Conservation (phyloP, 2,113 vertebrate species). For the Tupaia tana region DNA sequence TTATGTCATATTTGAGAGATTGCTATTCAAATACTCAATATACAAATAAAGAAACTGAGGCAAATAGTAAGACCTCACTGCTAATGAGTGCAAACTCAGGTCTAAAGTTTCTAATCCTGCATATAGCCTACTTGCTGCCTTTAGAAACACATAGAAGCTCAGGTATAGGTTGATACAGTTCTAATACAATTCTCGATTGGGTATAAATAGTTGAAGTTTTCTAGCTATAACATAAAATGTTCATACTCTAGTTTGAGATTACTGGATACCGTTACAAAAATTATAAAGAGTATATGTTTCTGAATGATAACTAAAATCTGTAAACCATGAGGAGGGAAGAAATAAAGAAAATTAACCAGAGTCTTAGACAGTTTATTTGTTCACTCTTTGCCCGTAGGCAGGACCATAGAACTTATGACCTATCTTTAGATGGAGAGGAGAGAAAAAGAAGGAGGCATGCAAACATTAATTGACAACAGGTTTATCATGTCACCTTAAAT, state of each 20-base stretch:
- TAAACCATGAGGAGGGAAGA: not conserved
- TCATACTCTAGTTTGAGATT: constrained; percentile 14
- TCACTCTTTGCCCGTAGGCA: not conserved
- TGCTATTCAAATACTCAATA: not conserved
- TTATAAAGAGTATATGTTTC: not conserved
- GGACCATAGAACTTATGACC: constrained; percentile 14
- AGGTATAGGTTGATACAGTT: not conserved
- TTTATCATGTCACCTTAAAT: constrained; percentile 32
- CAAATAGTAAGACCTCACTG: not conserved
- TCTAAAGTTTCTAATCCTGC: not conserved
- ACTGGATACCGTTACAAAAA: not conserved
- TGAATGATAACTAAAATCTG: constrained; percentile 19
- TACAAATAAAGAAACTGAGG: constrained; percentile 55
- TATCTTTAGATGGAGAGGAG: not conserved
- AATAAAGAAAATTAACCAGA: constrained; percentile 15
- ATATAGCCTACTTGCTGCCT: not conserved
- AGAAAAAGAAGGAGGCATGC: not conserved
- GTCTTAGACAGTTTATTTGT: constrained; percentile 3
- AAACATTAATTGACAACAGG: constrained; percentile 32
- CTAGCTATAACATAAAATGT: not conserved
- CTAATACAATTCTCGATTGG: constrained; percentile 13
- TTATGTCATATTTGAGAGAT: not conserved
- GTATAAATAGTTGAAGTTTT: not conserved
- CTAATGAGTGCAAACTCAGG: not conserved
- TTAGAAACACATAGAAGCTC: not conserved